A percentile compares a stretch with the other conserved stretches of the same genome.
Conservation (phyloP, 1,140 invertebrate genomes). For the Theocolax elegans region DNA sequence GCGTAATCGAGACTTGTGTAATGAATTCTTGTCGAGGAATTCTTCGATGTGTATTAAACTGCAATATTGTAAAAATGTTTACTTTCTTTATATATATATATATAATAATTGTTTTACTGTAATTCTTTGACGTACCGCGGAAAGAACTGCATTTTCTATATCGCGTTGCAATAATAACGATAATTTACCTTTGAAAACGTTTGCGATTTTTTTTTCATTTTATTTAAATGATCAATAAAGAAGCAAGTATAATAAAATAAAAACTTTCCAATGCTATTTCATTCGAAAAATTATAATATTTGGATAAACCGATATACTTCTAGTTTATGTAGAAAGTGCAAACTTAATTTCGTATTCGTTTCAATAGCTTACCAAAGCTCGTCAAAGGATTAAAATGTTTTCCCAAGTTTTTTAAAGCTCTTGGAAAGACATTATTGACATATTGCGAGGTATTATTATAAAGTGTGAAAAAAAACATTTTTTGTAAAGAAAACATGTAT, state of each 20-base stretch:
- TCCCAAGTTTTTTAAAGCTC: slow-evolving; percentile 15
- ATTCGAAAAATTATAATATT: too few relatives aligned
- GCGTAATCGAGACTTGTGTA: not conserved
- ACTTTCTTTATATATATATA: slow-evolving; percentile 14
- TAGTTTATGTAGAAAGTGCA: too few relatives aligned
- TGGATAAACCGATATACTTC: too few relatives aligned
- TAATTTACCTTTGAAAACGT: too few relatives aligned
- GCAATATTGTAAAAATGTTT: slow-evolving; percentile 10
- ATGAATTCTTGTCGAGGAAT: not conserved
- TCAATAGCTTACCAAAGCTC: too few relatives aligned
- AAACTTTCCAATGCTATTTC: too few relatives aligned
- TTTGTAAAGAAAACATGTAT: slow-evolving; percentile 35
- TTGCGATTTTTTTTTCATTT: too few relatives aligned
- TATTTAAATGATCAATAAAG: too few relatives aligned
- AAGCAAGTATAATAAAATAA: too few relatives aligned
- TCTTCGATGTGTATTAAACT: not conserved
- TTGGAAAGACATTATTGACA: slow-evolving; percentile 1
- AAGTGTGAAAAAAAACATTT: slow-evolving; percentile 26
- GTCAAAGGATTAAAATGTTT: slow-evolving; percentile 15
- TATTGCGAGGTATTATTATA: slow-evolving; percentile 23
- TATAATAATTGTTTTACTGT: not conserved
- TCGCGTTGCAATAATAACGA: too few relatives aligned
- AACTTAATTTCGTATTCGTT: too few relatives aligned
- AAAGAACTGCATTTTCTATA: not conserved
- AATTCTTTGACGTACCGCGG: not conserved